Evolutionary conservation across 1,140 invertebrate species (phyloP).

Genomic region (Zaprionus davidi): DNA sequence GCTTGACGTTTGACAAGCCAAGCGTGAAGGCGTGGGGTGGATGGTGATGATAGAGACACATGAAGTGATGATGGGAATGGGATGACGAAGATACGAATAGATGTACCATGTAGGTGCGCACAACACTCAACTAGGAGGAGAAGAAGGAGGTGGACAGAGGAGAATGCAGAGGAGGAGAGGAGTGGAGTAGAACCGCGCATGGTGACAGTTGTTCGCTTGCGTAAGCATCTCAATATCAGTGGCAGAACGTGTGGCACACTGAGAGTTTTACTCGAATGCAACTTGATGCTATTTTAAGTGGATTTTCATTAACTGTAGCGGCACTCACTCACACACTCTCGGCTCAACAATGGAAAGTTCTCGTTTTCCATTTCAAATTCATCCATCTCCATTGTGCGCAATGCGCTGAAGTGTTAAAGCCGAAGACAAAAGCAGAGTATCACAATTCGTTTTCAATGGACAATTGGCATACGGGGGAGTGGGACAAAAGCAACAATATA

Average conservation of each 20-base stretch:
- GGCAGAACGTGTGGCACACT: constrained; percentile 4
- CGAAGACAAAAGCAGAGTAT: constrained; percentile 8
- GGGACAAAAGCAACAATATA: background rate
- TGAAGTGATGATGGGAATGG: background rate
- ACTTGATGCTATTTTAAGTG: constrained; percentile 29
- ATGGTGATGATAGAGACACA: background rate
- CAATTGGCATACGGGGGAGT: background rate
- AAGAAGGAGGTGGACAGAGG: background rate
- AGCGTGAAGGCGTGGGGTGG: constrained; percentile 27
- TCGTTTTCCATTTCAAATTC: constrained; percentile 5
- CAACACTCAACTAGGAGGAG: constrained; percentile 2
- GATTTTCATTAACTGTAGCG: constrained; percentile 23
- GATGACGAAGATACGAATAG: background rate
- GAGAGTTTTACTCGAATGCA: constrained; percentile 11
- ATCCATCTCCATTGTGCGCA: background rate
- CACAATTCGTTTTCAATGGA: background rate
- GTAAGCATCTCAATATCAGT: constrained; percentile 45
- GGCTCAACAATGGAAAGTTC: constrained; percentile 17
- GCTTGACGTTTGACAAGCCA: constrained; percentile 69
- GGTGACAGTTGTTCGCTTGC: constrained; percentile 20
- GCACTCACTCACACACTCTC: background rate
- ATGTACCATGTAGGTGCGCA: constrained; percentile 7
- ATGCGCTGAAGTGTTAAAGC: constrained; percentile 3
- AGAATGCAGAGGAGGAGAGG: background rate
- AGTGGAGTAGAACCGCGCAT: background rate